Base-by-base conservation (phyloP, 2,888 invertebrate genomes). In the Lobophora halterata region DNA sequence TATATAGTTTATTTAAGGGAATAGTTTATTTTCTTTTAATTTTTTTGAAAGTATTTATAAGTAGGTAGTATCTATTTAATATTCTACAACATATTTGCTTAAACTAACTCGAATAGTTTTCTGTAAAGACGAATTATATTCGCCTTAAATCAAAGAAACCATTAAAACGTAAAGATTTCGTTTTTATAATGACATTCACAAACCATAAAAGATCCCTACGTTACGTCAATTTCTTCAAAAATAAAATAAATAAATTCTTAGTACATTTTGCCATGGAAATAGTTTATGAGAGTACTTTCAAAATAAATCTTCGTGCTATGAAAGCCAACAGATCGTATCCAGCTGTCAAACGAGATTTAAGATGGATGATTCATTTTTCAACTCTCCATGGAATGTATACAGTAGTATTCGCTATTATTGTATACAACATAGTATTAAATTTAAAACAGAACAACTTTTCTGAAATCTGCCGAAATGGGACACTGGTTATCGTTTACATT, bases 201-300 rank as follows among this genome's bases (percentile, higher is more conserved):
- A n/a, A n/a, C n/a, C n/a, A n/a, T n/a, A n/a, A n/a, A n/a, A n/a
- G n/a, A n/a, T n/a, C n/a, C n/a, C n/a, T n/a, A n/a, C n/a, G n/a
- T n/a, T n/a, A n/a, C n/a, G n/a, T n/a, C n/a, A n/a, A n/a, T n/a
- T n/a, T n/a, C n/a, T n/a, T n/a, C n/a, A n/a, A n/a, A n/a, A n/a
- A n/a, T n/a, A n/a, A n/a, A n/a, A n/a, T n/a, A n/a, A n/a, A n/a
- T n/a, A n/a, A n/a, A n/a, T n/a, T n/a, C n/a, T n/a, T n/a, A n/a
- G n/a, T n/a, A n/a, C n/a, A n/a, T n/a, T n/a, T n/a, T n/a, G n/a
- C n/a, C 12, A 63, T 62, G 65, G 40, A 58, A 0, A 13, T 60
- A 3, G 17, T 58, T 19, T 65, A 54, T 17, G 54, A 66, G 1
- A 20, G 50, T n/a, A 28, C 49, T 18, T 66, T 49, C 14, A 46